Conservation (phyloP, 1,140 invertebrate species). For the Chionoecetes opilio region DNA sequence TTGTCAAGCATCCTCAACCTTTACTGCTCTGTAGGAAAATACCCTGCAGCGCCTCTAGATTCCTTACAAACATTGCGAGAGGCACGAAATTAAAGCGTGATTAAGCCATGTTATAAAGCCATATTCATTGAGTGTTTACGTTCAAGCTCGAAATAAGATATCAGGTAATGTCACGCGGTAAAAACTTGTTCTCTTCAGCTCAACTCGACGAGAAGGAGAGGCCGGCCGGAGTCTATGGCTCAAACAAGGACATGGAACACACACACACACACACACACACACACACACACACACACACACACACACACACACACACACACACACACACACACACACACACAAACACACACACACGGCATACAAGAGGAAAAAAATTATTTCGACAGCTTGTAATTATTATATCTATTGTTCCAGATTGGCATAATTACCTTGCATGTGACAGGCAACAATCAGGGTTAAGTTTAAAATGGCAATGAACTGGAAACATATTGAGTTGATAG, state of each 20-base stretch:
- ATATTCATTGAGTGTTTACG: neutral
- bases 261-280: constrained; percentile 62
- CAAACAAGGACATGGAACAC: constrained; percentile 3
- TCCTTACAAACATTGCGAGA: neutral
- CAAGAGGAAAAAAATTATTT: too few species aligned
- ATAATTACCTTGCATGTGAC: too few species aligned
- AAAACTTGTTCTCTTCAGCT: neutral
- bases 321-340: neutral
- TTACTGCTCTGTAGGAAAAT: neutral
- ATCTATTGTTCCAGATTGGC: too few species aligned
- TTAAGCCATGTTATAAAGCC: neutral
- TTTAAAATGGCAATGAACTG: too few species aligned
- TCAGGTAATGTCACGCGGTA: neutral
- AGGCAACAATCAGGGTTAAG: too few species aligned
- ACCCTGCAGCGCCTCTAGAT: neutral
- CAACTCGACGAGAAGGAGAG: neutral
- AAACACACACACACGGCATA: too few species aligned
- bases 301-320: constrained; percentile 36
- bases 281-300: constrained; percentile 40
- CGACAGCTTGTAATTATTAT: too few species aligned
- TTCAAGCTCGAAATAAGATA: neutral
- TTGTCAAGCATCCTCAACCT: neutral
- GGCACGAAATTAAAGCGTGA: neutral
- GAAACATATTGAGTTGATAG: too few species aligned
- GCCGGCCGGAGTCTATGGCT: neutral